phyloP scores from a whole-genome alignment of 2,113 vertebrate genomes.

The Dissostichus mawsoni region DNA sequence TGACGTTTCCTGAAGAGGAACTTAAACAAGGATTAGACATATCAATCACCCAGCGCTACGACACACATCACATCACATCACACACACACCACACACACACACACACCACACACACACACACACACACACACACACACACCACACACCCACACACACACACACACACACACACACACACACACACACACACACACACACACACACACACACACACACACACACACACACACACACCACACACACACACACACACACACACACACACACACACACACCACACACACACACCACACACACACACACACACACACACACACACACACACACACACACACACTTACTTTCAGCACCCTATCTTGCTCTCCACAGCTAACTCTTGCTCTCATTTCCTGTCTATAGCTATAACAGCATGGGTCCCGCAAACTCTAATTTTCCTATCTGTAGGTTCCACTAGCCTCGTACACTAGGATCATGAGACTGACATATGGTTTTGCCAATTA shows the following conservation, averaged over 20 bases:
- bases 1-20: conserved; percentile 79
- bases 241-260: background rate
- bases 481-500: background rate
- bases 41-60: conserved; percentile 71
- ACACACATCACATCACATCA: conserved; percentile 28
- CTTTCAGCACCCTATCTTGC: conserved; percentile 37
- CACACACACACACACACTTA: background rate
- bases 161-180: background rate
- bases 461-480: background rate
- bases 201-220: background rate
- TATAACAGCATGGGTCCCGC: background rate
- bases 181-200: conserved; percentile 9
- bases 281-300: background rate
- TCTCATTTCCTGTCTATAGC: conserved; percentile 38
- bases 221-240: background rate
- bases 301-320: conserved; percentile 10
- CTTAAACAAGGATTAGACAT: conserved; percentile 80
- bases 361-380: conserved; percentile 30
- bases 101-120: background rate
- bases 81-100: background rate
- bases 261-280: conserved; percentile 7
- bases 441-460: background rate
- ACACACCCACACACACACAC: conserved; percentile 1
- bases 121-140: conserved; percentile 10
- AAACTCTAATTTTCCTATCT: conserved; percentile 34